Conservation (phyloP, 2,888 invertebrate species). For the Harpalus rubripes region DNA sequence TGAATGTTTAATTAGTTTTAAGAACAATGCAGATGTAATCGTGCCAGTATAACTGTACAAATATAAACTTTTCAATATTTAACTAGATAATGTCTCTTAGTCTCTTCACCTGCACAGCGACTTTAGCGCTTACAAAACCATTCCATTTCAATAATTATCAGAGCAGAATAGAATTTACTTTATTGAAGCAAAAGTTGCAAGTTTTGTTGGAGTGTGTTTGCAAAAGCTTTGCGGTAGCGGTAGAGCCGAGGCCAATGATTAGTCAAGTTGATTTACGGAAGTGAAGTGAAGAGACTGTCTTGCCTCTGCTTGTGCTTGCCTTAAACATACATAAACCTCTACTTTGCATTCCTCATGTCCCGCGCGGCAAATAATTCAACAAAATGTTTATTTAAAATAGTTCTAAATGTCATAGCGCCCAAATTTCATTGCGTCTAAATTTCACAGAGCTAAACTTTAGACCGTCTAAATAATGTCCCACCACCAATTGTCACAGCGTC, state of each 20-base stretch:
- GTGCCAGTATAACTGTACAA: conserved; percentile 19
- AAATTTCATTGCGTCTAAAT: too few relatives aligned
- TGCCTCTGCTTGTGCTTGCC: background rate
- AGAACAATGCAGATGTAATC: conserved; percentile 40
- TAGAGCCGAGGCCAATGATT: conserved; percentile 15
- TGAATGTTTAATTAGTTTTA: conserved; percentile 55
- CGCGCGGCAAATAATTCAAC: too few relatives aligned
- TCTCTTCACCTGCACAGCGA: conserved; percentile 11
- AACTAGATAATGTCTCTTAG: conserved; percentile 27
- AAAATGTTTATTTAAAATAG: too few relatives aligned
- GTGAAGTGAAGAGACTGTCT: background rate
- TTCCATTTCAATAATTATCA: conserved; percentile 27
- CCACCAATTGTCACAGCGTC: too few relatives aligned
- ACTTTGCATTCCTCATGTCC: background rate
- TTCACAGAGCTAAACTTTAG: too few relatives aligned
- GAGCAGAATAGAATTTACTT: conserved; percentile 46
- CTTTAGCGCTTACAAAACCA: conserved; percentile 9
- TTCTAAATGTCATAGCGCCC: too few relatives aligned
- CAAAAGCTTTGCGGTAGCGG: conserved; percentile 8
- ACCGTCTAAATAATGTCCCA: too few relatives aligned
- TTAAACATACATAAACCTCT: background rate
- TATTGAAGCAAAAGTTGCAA: conserved; percentile 27
- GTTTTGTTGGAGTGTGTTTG: conserved; percentile 30
- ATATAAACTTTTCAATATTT: conserved; percentile 52
- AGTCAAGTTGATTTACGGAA: conserved; percentile 40